phyloP scores from a whole-genome alignment of 2,888 invertebrate species.

The Escarpia spicata region DNA sequence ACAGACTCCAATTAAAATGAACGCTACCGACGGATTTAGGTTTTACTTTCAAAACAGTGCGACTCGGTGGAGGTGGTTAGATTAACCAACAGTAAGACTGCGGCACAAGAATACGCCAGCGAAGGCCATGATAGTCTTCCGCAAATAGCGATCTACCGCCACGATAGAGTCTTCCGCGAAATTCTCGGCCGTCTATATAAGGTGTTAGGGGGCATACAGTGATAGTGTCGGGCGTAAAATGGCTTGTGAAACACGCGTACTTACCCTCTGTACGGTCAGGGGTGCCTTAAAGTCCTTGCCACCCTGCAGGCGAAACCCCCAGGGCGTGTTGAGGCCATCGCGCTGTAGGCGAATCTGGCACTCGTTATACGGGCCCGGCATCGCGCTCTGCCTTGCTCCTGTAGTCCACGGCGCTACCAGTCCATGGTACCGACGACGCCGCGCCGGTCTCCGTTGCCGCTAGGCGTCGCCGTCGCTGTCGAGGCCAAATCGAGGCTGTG shows the following conservation, averaged over 20 bases:
- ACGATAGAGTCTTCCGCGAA: not conserved
- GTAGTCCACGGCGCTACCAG: conserved; percentile 13
- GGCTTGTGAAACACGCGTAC: conserved; percentile 38
- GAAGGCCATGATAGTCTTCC: not conserved
- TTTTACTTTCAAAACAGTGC: not conserved
- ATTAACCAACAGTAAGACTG: not conserved
- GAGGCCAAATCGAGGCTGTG: not conserved
- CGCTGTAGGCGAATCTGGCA: conserved; percentile 59
- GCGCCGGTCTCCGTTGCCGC: not conserved
- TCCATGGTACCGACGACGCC: not conserved
- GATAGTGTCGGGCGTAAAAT: not conserved
- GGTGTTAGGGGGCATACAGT: not conserved
- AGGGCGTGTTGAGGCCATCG: conserved; percentile 64
- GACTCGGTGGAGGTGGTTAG: not conserved
- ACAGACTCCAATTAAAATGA: not conserved
- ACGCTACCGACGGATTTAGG: not conserved
- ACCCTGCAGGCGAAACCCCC: conserved; percentile 66
- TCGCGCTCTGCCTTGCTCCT: conserved; percentile 20
- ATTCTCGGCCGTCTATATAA: conserved; percentile 18
- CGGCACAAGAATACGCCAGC: not conserved
- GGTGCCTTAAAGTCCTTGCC: conserved; percentile 62
- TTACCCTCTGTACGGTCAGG: conserved; percentile 63
- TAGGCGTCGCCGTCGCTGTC: not conserved
- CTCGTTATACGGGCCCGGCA: conserved; percentile 40
- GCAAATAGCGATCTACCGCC: not conserved